Conservation (phyloP, 2,888 invertebrate species). For the Busseola fusca region DNA sequence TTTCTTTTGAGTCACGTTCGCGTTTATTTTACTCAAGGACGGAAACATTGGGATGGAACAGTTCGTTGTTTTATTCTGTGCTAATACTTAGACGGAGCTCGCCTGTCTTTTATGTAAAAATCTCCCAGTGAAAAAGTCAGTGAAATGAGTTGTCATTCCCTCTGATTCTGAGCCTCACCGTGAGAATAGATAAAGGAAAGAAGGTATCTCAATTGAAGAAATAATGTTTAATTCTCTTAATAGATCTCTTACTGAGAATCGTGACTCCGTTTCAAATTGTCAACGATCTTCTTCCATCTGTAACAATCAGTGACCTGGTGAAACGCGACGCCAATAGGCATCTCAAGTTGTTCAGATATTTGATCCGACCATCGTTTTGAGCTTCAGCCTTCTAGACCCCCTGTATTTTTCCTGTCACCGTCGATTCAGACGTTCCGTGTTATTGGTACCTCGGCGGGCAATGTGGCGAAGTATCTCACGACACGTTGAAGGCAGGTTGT, state of each 20-base stretch:
- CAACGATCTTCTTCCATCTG: neutral
- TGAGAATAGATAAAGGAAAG: too few relatives aligned
- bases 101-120: neutral
- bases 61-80: neutral
- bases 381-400: neutral
- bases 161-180: neutral
- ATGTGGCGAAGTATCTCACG: neutral
- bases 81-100: neutral
- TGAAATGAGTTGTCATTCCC: neutral
- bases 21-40: neutral
- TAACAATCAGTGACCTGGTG: neutral
- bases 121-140: neutral
- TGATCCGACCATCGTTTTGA: neutral
- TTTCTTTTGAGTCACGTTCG: slow-evolving; percentile 16
- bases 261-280: neutral
- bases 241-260: neutral
- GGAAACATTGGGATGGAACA: neutral
- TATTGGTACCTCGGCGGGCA: neutral
- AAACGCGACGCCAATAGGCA: neutral
- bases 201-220: neutral
- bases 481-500: neutral
- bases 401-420: neutral
- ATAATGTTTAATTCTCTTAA: neutral
- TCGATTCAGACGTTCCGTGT: neutral
- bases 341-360: neutral